phyloP scores from a whole-genome alignment of 2,797 vertebrate species.

The Urophycis tenuis region DNA sequence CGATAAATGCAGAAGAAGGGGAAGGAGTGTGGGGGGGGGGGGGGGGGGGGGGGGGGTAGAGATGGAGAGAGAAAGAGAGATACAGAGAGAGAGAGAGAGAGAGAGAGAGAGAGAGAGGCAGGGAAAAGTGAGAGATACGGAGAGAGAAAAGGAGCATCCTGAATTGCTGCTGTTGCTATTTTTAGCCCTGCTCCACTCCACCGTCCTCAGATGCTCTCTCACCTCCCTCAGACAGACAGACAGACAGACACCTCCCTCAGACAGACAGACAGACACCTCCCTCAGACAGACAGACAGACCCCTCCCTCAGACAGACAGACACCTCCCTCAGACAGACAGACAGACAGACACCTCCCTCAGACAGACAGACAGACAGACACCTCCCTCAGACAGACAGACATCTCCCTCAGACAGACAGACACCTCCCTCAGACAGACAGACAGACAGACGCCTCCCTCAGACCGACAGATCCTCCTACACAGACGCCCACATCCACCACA shows the following conservation, averaged over 20 bases:
- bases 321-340: slow-evolving; percentile 54
- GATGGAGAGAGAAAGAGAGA: too few relatives aligned
- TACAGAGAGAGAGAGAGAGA: neutral
- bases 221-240: slow-evolving; percentile 52
- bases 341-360: slow-evolving; percentile 55
- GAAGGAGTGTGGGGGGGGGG: too few relatives aligned
- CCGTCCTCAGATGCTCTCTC: slow-evolving; percentile 62
- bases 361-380: too few relatives aligned
- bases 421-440: slow-evolving; percentile 54
- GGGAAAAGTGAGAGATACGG: slow-evolving; percentile 38
- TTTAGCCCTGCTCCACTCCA: slow-evolving; percentile 61
- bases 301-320: slow-evolving; percentile 54
- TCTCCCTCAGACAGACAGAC: slow-evolving; percentile 54
- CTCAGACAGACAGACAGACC: slow-evolving; percentile 49
- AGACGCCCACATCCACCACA: slow-evolving; percentile 11
- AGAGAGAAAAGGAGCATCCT: slow-evolving; percentile 55
- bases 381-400: slow-evolving; percentile 61
- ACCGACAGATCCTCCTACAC: slow-evolving; percentile 46
- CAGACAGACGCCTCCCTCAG: slow-evolving; percentile 55
- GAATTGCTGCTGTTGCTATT: slow-evolving; percentile 63
- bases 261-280: slow-evolving; percentile 56
- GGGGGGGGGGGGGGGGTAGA: too few relatives aligned
- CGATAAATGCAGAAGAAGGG: neutral
- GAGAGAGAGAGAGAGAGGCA: slow-evolving; percentile 42
- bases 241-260: slow-evolving; percentile 55